Conservation (phyloP, 2,113 vertebrate species). For the Dasyurus viverrinus region DNA sequence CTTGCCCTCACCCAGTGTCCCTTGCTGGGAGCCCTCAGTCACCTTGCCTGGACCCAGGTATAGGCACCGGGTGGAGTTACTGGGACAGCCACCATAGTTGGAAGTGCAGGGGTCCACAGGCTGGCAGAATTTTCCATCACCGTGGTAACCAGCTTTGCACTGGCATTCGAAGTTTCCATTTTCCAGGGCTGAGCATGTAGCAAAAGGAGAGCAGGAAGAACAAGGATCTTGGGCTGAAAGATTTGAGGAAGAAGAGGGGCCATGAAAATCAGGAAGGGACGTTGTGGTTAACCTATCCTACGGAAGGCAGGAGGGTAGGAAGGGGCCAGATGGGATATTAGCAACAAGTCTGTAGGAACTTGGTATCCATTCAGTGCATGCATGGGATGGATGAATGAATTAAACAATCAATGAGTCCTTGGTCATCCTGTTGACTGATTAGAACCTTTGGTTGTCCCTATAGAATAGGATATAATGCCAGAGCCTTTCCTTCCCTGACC, state of each 20-base stretch:
- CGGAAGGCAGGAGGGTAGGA: too few relatives aligned
- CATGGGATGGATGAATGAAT: neutral
- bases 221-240: constrained; percentile 85
- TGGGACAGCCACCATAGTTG: constrained; percentile 91
- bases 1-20: neutral
- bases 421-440: neutral
- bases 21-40: neutral
- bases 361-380: neutral
- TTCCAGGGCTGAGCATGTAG: constrained; percentile 83
- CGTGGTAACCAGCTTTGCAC: constrained; percentile 89
- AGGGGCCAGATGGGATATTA: neutral
- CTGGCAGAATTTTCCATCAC: constrained; percentile 90
- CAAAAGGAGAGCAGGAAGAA: constrained; percentile 85
- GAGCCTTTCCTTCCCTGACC: neutral
- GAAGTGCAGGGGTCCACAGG: constrained; percentile 89
- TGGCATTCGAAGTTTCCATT: constrained; percentile 84
- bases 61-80: constrained; percentile 88
- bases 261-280: neutral
- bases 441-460: neutral
- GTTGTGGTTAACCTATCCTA: neutral
- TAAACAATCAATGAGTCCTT: neutral
- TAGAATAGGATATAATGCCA: neutral
- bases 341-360: neutral
- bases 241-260: neutral
- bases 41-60: constrained; percentile 90